Base-by-base conservation (phyloP, 2,888 invertebrate genomes). In the Drosophila phalerata region DNA sequence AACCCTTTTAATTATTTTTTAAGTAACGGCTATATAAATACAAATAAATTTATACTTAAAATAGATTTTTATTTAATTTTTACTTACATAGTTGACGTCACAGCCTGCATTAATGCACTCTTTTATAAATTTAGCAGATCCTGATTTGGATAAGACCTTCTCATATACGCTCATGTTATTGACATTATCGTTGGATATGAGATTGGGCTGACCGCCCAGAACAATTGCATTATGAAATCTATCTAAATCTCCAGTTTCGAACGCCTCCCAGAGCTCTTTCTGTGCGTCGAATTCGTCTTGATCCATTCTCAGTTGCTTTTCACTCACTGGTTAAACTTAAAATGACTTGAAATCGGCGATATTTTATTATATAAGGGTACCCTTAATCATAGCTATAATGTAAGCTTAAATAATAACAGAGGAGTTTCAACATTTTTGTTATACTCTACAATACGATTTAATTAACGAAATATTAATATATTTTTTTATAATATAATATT, bases 51-150 rank as follows among this genome's bases (percentile, higher is more conserved):
- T 25, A 25, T 3, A 5, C 25, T 25, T 25, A 3, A 25, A 25
- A 25, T 25, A 25, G 25, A 25, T 25, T 25, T 25, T 25, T 5
- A 3, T 25, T 25, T 25, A 3, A 3, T 25, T 3, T 51, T 17
- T 9, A 30, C 72, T 71, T 49, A 73, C 62, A 30, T 73, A 67
- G 25, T 67, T 55, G 6, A 11, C 8, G 5, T 45, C 22, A 32
- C 73, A 72, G 4, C 62, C 72, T 1, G 48, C 43, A n/a, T 40
- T 9, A 3, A 58, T 9, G 17, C 72, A 73, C 15, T 57, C 49
- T 0, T 0, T 15, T 37, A 62, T 19, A 19, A 67, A 67, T 25
- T 2, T 4, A 0, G 0, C 2, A 5, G 9, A 34, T 0, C 19
- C 32, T 1, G 17, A 1, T 11, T 15, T 73, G 25, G 72, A 73